Evolutionary conservation across 2,113 vertebrate species (phyloP), one percentile per base, ranked within the genome.

Genomic region (Alouatta palliata): DNA sequence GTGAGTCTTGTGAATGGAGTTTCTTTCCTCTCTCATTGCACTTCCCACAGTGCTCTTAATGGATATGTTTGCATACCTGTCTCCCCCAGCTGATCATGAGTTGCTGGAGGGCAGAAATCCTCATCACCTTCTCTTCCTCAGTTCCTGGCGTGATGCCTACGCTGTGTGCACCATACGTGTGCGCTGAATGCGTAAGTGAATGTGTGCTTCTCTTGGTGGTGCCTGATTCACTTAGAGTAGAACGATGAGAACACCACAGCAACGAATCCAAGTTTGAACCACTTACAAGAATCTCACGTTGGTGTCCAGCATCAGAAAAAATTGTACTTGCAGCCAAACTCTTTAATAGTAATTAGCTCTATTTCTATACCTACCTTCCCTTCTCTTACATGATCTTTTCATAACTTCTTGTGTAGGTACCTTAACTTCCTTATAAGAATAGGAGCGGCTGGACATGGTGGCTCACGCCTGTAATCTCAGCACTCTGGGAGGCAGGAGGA

Each of bases 21-120:
- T 21, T 35, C 23, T 87, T 21, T 35, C 20, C 23, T 37, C 30
- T 84, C 76, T 71, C 40, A 0, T 68, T 27, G 13, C 14, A 1
- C 9, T 23, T 8, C 7, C 2, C 17, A 0, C 5, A 3, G 35
- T 13, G 35, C 52, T 49, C 87, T 54, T 80, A 45, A 14, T 17
- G 32, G 20, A 11, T 1, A 6, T 3, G 1, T 30, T 2, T 20
- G 70, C 11, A 0, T 2, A 23, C 5, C 54, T 2, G 12, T 23
- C 19, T 13, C 21, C 2, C 6, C n/a, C 23, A 8, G 76, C 27
- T 9, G 0, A 54, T 16, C 1, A 0, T 0, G 35, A 56, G 35
- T 12, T 77, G 56, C 49, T 6, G 8, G 40, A 40, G 32, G 5
- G 9, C 25, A 37, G 71, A 52, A 43, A 52, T 19, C 58, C 25